phyloP scores from a whole-genome alignment of 2,113 vertebrate species.

The Lepus europaeus region DNA sequence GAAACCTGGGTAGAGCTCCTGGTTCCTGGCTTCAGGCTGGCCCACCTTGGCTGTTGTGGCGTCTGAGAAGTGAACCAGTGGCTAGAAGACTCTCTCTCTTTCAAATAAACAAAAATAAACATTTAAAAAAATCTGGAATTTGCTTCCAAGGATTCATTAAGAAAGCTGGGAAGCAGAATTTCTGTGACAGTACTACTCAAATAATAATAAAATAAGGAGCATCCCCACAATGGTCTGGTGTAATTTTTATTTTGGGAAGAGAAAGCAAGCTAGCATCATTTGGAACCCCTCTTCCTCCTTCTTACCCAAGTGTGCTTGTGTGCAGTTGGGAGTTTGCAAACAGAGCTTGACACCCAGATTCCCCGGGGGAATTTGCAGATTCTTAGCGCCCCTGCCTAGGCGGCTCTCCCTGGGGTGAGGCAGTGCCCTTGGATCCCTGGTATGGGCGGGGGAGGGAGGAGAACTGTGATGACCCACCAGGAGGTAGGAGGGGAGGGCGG shows the following conservation, averaged over 20 bases:
- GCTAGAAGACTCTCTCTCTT: too few species aligned
- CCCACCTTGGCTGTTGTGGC: too few species aligned
- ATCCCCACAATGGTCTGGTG: background rate
- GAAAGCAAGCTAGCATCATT: background rate
- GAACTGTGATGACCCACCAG: background rate
- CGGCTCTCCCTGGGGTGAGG: background rate
- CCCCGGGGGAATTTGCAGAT: background rate
- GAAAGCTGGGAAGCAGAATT: background rate
- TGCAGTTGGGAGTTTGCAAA: background rate
- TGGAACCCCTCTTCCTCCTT: background rate
- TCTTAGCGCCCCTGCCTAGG: background rate
- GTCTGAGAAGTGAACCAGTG: too few species aligned
- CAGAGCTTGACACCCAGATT: accelerated
- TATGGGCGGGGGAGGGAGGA: background rate
- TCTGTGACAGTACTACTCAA: background rate
- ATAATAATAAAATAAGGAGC: background rate
- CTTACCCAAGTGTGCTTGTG: background rate
- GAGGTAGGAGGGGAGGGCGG: background rate
- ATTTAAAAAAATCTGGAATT: background rate
- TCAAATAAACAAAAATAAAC: too few species aligned
- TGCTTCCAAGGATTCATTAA: conserved; percentile 12
- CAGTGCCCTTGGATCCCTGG: background rate
- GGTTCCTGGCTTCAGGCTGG: too few species aligned
- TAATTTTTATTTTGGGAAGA: conserved; percentile 48
- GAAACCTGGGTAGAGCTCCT: too few species aligned